Evolutionary conservation across 2,113 vertebrate species (phyloP), one percentile per base, ranked within the genome.

Genomic region (Rhipidura dahli): DNA sequence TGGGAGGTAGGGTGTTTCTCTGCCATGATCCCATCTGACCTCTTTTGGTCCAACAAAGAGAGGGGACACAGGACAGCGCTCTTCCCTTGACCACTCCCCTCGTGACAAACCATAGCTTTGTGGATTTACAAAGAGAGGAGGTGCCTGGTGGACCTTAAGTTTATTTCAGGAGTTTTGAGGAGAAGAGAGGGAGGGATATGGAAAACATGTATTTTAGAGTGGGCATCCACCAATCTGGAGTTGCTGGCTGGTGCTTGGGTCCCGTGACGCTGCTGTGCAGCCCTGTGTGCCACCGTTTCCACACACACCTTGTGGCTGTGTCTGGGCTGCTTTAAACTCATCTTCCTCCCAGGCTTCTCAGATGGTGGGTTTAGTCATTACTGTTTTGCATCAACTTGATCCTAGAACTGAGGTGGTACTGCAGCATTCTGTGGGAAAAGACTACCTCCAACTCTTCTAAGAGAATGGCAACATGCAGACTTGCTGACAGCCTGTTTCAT

Each of bases 1-100:
- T 1, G 0, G 4, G 6, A 70, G 15, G 15, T 7, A 27, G 3
- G 18, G 5, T 0, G 0, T 42, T 75, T 60, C 19, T 47, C 83
- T 66, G 24, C 31, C 40, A 51, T 56, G 64, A 19, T 35, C 3
- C 31, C 4, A 24, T 20, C 27, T 20, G 37, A 44, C 2, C 2
- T n/a, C 75, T 53, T 53, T 50, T 56, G 6, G 24, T 60, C 8
- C 11, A 35, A 22, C 0, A 2, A 45, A 61, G 45, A 53, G 31
- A 64, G 21, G 10, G 2, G 8, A 53, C 9, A 8, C 4, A 75
- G 14, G 30, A 49, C 22, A 45, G 33, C 17, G 4, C 20, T 73
- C 24, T 65, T 50, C 13, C 82, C 33, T 56, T 68, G 27, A 71
- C 30, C 23, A 79, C 10, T 53, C 13, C 15, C 7, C 31, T 54